Evolutionary conservation across 2,797 vertebrate species (phyloP), one percentile per base, ranked within the genome.

Genomic region (Rhodeus uyekii): DNA sequence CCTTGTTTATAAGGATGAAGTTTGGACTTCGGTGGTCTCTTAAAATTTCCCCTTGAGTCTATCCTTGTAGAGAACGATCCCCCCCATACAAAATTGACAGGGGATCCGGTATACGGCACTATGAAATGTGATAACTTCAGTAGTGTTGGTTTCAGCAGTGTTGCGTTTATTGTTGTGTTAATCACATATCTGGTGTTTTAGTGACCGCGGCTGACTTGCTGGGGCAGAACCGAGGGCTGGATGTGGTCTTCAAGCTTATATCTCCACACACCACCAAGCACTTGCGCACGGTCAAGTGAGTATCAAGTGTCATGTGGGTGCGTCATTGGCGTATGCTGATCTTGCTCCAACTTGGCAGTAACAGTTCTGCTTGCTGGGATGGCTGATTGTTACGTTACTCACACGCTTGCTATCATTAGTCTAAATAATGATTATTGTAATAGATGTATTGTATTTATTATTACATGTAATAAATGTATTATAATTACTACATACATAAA

Each of bases 181-280:
- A 50, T 69, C 13, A 60, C 64, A 27, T 58, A n/a, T 44, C 63
- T 63, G 65, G 53, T 32, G 13, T 50, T 76, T 67, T 67, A 98
- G 97, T 95, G 86, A 92, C 94, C 72, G 92, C 93, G 0, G 96
- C 95, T 84, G 93, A 95, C 60, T 89, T 95, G 18, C 91, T 98
- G 63, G 97, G 96, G 53, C 90, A 95, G 86, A 97, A 95, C 60
- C 92, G 94, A 83, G 96, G 96, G 0, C 91, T 97, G 91, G 96
- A 98, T 29, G 87, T 96, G 75, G 92, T 97, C 86, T 95, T 97
- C 92, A 89, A 88, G 72, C 93, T 96, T 86, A 95, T 98, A 87
- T 92, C 94, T 50, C 95, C 93, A 6, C 95, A 95, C 68, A 94
- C 94, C 85, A 93, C 87, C 87, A 94, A 91, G 82, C 90, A 92